Evolutionary conservation across 2,113 vertebrate genomes (phyloP).

Genomic region (Sapayoa aenigma): DNA sequence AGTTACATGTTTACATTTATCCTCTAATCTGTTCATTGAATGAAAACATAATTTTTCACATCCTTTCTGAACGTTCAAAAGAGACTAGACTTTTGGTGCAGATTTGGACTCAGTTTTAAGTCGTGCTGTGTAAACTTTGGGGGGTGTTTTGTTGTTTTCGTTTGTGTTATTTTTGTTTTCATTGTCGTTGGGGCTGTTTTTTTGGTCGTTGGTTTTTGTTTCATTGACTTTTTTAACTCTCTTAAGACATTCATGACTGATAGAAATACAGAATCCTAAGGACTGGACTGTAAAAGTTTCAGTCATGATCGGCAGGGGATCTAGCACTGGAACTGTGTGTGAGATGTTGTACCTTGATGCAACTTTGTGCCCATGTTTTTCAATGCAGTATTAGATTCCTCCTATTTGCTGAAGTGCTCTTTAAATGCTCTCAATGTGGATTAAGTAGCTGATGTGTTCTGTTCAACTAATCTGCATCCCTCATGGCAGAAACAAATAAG

Average conservation of each 20-base stretch:
- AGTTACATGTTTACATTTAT: neutral
- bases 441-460: neutral
- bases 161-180: neutral
- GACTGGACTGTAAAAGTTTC: neutral
- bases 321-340: neutral
- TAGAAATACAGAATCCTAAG: neutral
- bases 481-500: neutral
- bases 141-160: neutral
- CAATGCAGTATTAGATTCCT: neutral
- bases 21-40: neutral
- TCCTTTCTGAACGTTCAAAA: neutral
- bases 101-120: neutral
- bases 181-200: neutral
- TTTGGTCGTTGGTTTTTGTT: neutral
- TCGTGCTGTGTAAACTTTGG: neutral
- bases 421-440: neutral
- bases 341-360: neutral
- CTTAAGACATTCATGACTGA: neutral
- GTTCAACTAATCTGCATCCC: neutral
- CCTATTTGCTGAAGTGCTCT: neutral
- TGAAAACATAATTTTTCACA: neutral
- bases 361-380: neutral
- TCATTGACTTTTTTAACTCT: accelerated
- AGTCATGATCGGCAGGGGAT: accelerated
- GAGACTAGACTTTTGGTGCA: neutral